Conservation (phyloP, 1,140 invertebrate genomes). For the Drosophila gunungcola region DNA sequence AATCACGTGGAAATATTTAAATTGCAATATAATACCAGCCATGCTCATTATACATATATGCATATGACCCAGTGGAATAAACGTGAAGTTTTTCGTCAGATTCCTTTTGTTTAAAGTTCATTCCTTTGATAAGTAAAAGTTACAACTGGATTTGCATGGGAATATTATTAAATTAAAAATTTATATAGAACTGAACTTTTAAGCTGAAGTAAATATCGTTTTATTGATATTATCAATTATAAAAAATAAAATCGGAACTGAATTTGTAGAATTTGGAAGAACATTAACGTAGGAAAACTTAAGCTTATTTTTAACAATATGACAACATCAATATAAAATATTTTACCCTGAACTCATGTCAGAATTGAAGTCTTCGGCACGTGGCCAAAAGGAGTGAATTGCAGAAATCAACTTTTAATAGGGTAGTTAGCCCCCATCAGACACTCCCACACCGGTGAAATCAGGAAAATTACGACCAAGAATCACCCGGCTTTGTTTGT, state of each 20-base stretch:
- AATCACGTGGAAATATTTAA: constrained; percentile 72
- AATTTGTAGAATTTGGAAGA: no score
- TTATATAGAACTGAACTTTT: no score
- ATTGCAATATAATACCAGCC: constrained; percentile 75
- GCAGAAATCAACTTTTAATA: constrained; percentile 58
- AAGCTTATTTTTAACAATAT: background rate
- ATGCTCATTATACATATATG: constrained; percentile 66
- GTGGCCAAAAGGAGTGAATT: background rate
- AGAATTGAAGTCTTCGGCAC: background rate
- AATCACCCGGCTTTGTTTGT: constrained; percentile 69
- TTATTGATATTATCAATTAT: no score
- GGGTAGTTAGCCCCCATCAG: constrained; percentile 40
- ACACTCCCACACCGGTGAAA: constrained; percentile 8
- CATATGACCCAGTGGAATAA: constrained; percentile 11
- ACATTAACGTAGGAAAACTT: no score
- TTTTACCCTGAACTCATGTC: background rate
- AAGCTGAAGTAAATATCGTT: no score
- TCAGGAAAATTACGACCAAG: constrained; percentile 67
- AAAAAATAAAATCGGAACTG: no score
- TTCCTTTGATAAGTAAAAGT: background rate
- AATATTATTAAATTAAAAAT: background rate
- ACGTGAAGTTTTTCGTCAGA: background rate
- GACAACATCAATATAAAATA: background rate
- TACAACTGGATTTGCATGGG: background rate
- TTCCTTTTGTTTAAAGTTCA: background rate